Evolutionary conservation across 2,888 invertebrate species (phyloP).

Genomic region (Netelia melanura): DNA sequence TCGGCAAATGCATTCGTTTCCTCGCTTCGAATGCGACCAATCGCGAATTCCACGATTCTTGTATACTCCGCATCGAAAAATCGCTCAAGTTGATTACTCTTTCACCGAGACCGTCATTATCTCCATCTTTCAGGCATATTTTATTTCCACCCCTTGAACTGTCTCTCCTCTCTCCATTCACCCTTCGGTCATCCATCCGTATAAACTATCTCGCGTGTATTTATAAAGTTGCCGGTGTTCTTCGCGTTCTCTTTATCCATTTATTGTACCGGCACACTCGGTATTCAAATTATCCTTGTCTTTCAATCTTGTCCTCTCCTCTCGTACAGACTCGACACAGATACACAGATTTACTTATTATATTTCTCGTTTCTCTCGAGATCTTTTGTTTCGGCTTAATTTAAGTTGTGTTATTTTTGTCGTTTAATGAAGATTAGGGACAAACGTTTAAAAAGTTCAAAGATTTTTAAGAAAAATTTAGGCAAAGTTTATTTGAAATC

Average conservation of each 20-base stretch:
- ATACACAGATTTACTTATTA: background rate
- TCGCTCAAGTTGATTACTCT: slow-evolving; percentile 59
- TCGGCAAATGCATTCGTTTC: slow-evolving; percentile 24
- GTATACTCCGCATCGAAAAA: slow-evolving; percentile 56
- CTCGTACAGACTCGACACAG: background rate
- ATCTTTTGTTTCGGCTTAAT: too few relatives aligned
- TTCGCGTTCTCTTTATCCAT: slow-evolving; percentile 13
- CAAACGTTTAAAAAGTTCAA: too few relatives aligned
- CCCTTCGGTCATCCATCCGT: slow-evolving; percentile 13
- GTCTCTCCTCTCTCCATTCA: background rate
- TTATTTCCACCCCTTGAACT: slow-evolving; percentile 24
- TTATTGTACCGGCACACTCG: background rate
- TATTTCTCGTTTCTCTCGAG: too few relatives aligned
- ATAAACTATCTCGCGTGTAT: slow-evolving; percentile 24
- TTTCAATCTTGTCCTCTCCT: slow-evolving; percentile 7
- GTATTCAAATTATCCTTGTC: slow-evolving; percentile 8
- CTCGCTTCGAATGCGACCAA: slow-evolving; percentile 2
- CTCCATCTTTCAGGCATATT: slow-evolving; percentile 41
- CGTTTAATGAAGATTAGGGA: too few relatives aligned
- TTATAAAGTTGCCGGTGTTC: slow-evolving; percentile 1
- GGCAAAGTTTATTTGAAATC: too few relatives aligned
- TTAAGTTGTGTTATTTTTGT: too few relatives aligned
- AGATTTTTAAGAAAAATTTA: too few relatives aligned
- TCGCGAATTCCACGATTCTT: slow-evolving; percentile 28
- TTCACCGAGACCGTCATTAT: slow-evolving; percentile 54